phyloP scores from a whole-genome alignment of 1,140 invertebrate genomes.

The Calliphora vicina region DNA sequence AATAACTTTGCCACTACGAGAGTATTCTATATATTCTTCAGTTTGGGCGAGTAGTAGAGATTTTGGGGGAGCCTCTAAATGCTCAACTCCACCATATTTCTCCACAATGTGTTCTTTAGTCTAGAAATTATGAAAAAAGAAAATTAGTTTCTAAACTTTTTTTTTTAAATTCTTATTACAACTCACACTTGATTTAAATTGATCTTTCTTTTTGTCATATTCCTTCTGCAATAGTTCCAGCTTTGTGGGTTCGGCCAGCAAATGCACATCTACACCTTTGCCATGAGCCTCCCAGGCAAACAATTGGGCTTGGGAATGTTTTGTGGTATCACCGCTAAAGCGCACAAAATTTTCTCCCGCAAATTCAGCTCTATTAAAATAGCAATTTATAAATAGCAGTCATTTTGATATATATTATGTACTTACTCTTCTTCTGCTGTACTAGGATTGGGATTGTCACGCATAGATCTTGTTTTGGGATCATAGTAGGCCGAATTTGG shows the following conservation, averaged over 20 bases:
- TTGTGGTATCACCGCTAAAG: slow-evolving; percentile 90
- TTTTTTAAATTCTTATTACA: not conserved
- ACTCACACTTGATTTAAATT: slow-evolving; percentile 74
- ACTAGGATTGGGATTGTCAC: slow-evolving; percentile 92
- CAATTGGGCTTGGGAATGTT: slow-evolving; percentile 89
- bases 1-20: slow-evolving; percentile 85
- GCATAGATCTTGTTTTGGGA: slow-evolving; percentile 98
- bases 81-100: slow-evolving; percentile 80
- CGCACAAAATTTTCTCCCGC: slow-evolving; percentile 96
- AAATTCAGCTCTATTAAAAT: slow-evolving; percentile 76
- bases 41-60: slow-evolving; percentile 92
- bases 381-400: not conserved
- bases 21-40: slow-evolving; percentile 96
- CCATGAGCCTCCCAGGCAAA: slow-evolving; percentile 99
- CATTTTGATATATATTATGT: slow-evolving; percentile 33
- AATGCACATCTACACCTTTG: slow-evolving; percentile 93
- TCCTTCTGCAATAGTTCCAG: slow-evolving; percentile 90
- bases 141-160: not conserved
- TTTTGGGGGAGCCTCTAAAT: slow-evolving; percentile 85
- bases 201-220: slow-evolving; percentile 88
- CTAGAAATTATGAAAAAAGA: slow-evolving; percentile 39
- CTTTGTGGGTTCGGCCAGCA: slow-evolving; percentile 97
- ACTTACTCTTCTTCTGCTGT: slow-evolving; percentile 70
- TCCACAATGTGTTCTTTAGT: slow-evolving; percentile 60
- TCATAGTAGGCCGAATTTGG: slow-evolving; percentile 98